Evolutionary conservation across 2,113 vertebrate species (phyloP).

Genomic region (Cyanoliseus patagonus): DNA sequence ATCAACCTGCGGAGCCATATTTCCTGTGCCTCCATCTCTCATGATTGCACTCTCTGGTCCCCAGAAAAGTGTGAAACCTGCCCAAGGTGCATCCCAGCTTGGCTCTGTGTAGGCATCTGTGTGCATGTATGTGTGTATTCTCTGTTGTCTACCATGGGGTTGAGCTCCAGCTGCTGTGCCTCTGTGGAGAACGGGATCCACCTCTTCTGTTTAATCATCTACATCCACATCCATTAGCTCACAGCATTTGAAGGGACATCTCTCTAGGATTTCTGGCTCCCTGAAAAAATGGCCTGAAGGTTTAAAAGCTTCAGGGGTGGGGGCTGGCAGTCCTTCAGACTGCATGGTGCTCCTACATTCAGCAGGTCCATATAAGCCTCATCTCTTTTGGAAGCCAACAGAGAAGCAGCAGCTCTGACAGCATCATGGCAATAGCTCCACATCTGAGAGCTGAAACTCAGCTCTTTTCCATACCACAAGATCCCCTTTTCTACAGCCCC

Average conservation of each 20-base stretch:
- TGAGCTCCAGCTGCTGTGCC: not conserved
- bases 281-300: not conserved
- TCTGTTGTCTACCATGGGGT: not conserved
- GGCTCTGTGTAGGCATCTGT: fast-evolving
- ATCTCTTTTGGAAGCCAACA: not conserved
- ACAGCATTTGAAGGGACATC: not conserved
- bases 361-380: not conserved
- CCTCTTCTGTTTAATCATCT: not conserved
- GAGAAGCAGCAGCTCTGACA: not conserved
- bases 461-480: not conserved
- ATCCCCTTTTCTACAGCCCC: not conserved
- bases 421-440: not conserved
- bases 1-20: not conserved
- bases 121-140: not conserved
- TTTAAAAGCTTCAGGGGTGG: not conserved
- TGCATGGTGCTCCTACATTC: fast-evolving
- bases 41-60: not conserved
- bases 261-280: not conserved
- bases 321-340: not conserved
- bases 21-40: not conserved
- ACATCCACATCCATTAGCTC: not conserved
- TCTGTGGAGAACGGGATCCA: not conserved
- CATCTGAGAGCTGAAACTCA: not conserved
- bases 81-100: not conserved
- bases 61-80: not conserved